A percentile compares a stretch with the other conserved stretches of the same genome.
phyloP scores from a whole-genome alignment of 2,888 invertebrate genomes.

The Cremastinae sp. region DNA sequence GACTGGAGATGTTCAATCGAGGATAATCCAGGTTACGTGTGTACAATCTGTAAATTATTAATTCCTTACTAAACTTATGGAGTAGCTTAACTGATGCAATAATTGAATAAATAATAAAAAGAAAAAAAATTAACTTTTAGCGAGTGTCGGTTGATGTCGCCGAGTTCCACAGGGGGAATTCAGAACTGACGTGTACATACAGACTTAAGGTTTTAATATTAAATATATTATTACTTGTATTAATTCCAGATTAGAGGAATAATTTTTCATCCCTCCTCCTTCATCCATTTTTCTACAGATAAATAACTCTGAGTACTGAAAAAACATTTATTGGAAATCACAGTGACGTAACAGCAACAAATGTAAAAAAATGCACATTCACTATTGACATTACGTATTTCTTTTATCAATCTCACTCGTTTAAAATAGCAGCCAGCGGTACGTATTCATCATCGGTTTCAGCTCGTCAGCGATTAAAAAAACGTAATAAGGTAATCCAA shows the following conservation, averaged over 20 bases:
- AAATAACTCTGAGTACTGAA: constrained; percentile 47
- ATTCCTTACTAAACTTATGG: constrained; percentile 70
- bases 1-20: constrained; percentile 49
- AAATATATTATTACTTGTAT: constrained; percentile 67
- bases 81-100: constrained; percentile 60
- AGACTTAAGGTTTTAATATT: constrained; percentile 74
- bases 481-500: constrained; percentile 65
- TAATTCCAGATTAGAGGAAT: constrained; percentile 61
- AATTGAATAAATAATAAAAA: constrained; percentile 38
- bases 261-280: constrained; percentile 27
- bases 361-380: constrained; percentile 68
- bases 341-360: constrained; percentile 71
- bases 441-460: constrained; percentile 58
- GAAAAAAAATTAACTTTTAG: constrained; percentile 66
- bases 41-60: constrained; percentile 78
- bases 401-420: constrained; percentile 57
- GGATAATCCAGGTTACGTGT: constrained; percentile 66
- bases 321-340: constrained; percentile 74
- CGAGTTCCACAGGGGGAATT: constrained; percentile 52
- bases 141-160: constrained; percentile 54
- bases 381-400: constrained; percentile 62
- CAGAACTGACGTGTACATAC: constrained; percentile 76
- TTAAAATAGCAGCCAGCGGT: constrained; percentile 60
- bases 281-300: constrained; percentile 2
- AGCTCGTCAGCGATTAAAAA: constrained; percentile 63